Conservation (phyloP, 64 coral and sea anemone species). For the Pocillopora verrucosa region DNA sequence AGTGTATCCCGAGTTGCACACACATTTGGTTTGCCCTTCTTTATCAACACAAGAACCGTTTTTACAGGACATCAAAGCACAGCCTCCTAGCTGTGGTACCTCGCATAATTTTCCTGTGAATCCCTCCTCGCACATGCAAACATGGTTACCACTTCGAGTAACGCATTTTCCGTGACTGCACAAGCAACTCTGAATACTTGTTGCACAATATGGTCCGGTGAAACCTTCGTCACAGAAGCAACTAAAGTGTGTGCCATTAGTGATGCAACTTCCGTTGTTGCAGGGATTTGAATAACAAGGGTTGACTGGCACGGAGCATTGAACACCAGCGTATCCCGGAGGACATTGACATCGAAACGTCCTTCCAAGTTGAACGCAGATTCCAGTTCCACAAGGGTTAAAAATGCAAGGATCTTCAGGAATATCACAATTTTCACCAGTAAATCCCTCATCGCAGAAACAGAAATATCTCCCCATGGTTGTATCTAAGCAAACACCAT, state of each 20-base stretch:
- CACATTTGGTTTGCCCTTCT: not conserved
- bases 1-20: not conserved
- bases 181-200: conserved; percentile 16
- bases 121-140: conserved; percentile 38
- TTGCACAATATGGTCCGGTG: conserved; percentile 49
- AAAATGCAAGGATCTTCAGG: conserved; percentile 15
- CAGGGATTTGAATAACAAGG: conserved; percentile 35
- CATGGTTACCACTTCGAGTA: not conserved
- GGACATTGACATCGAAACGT: conserved; percentile 48
- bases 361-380: conserved; percentile 41
- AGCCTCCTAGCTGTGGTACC: not conserved
- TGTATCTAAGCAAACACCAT: conserved; percentile 26
- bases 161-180: conserved; percentile 69
- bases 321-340: conserved; percentile 23
- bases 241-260: conserved; percentile 18
- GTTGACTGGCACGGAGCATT: not conserved
- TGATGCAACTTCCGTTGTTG: conserved; percentile 42
- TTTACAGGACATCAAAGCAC: not conserved
- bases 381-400: conserved; percentile 63
- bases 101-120: conserved; percentile 33
- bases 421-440: not conserved
- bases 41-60: not conserved
- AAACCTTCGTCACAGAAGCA: conserved; percentile 61
- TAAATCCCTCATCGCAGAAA: conserved; percentile 43
- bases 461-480: conserved; percentile 14